Percentiles rank a stretch among this genome's conserved stretches.
These are phyloP conservation scores for Hyperopisus bebe DNA, from an alignment of 2,113 vertebrate species.

Conservation along the genomic window DNA sequence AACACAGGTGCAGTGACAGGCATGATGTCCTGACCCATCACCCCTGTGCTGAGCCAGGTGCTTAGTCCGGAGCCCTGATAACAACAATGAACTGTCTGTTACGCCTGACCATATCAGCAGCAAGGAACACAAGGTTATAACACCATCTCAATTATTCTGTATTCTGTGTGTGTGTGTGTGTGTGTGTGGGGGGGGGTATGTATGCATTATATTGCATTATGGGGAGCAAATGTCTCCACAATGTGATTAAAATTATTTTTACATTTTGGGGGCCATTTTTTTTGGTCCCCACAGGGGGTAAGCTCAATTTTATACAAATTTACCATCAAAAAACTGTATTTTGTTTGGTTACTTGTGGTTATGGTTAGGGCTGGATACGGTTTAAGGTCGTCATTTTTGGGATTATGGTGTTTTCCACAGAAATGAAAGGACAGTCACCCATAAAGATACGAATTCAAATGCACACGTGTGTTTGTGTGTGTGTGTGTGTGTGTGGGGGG, in stretches of 20 bases:
- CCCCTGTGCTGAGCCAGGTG: neutral
- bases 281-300: neutral
- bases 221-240: neutral
- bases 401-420: neutral
- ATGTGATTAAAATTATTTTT: neutral
- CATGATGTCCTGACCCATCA: neutral
- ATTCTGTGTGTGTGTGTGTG: slow-evolving; percentile 19
- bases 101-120: slow-evolving; percentile 52
- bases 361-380: neutral
- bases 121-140: slow-evolving; percentile 48
- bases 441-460: neutral
- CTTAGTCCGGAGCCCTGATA: slow-evolving; percentile 51
- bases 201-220: neutral
- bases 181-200: neutral
- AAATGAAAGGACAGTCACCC: neutral
- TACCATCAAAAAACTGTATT: neutral
- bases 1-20: neutral
- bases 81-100: slow-evolving; percentile 57
- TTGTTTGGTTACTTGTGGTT: neutral
- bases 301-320: no score
- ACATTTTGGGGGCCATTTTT: neutral
- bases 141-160: slow-evolving; percentile 39
- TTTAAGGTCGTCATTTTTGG: neutral
- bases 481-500: neutral
- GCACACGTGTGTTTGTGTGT: neutral